Evolutionary conservation across 2,888 invertebrate species (phyloP).

Genomic region (Tetragonula carbonaria): DNA sequence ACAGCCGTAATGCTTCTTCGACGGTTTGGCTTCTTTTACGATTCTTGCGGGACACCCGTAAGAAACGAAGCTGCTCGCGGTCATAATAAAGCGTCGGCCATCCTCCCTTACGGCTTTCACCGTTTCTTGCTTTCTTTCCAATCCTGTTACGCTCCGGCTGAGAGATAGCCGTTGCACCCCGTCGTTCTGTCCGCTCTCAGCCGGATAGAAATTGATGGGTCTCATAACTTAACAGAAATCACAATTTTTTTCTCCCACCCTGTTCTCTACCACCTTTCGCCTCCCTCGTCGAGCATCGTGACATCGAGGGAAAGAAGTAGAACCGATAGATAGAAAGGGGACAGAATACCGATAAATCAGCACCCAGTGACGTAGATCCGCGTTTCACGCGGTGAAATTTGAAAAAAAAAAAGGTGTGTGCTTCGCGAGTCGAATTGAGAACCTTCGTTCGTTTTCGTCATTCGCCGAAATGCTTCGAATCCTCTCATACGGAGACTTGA

Average conservation of each 20-base stretch:
- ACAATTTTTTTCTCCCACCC: conserved; percentile 59
- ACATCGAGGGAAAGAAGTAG: conserved; percentile 1
- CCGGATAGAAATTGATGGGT: conserved; percentile 76
- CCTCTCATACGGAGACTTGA: no score
- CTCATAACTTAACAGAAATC: conserved; percentile 75
- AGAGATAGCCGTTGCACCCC: conserved; percentile 51
- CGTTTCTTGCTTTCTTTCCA: conserved; percentile 55
- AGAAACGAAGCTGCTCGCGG: conserved; percentile 53
- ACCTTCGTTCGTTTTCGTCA: no score
- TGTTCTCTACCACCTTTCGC: background rate
- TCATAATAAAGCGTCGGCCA: conserved; percentile 68
- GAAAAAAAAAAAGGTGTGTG: no score
- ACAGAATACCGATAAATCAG: background rate
- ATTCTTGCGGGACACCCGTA: conserved; percentile 70
- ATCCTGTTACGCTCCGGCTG: conserved; percentile 33
- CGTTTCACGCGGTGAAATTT: background rate
- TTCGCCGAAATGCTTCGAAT: no score
- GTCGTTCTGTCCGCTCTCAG: conserved; percentile 23
- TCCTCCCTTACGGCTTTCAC: conserved; percentile 52
- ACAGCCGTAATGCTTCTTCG: conserved; percentile 68
- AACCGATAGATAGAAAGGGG: conserved; percentile 19
- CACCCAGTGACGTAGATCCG: background rate
- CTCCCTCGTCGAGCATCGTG: background rate
- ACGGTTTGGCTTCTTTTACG: conserved; percentile 66
- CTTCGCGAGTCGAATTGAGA: no score